These are phyloP conservation scores for Melanostigma gelatinosum DNA, from an alignment of 2,113 vertebrate genomes.

Conservation along the genomic window DNA sequence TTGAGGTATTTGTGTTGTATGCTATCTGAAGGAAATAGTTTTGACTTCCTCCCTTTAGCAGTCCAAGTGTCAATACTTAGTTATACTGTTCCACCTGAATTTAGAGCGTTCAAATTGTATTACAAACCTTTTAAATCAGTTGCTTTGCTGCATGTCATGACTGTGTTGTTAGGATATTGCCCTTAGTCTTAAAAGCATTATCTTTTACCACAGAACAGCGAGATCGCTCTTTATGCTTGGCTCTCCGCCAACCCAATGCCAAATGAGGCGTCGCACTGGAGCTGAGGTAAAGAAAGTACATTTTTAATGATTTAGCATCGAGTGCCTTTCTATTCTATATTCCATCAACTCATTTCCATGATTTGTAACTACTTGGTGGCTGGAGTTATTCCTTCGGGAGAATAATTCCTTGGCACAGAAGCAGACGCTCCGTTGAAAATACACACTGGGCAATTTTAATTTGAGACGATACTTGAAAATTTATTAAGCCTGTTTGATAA, in stretches of 20 bases:
- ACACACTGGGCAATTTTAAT: conserved; percentile 77
- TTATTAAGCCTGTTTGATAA: conserved; percentile 78
- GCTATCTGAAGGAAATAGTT: neutral
- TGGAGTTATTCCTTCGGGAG: conserved; percentile 71
- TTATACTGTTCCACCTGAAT: conserved; percentile 25
- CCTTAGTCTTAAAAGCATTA: conserved; percentile 54
- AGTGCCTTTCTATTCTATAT: conserved; percentile 73
- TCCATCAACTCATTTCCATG: conserved; percentile 80
- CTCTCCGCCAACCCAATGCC: conserved; percentile 53
- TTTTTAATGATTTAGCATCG: conserved; percentile 77
- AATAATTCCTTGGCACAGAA: conserved; percentile 73
- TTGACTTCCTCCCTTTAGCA: conserved; percentile 14
- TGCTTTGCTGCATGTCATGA: conserved; percentile 42
- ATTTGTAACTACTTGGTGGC: conserved; percentile 79
- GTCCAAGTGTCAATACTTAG: conserved; percentile 20
- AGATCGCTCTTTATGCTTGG: conserved; percentile 46
- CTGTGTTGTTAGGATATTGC: conserved; percentile 43
- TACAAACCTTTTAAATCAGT: conserved; percentile 54
- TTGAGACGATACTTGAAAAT: conserved; percentile 63
- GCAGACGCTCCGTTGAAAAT: conserved; percentile 70
- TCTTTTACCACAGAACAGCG: conserved; percentile 32
- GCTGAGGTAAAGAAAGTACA: conserved; percentile 72
- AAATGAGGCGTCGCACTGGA: conserved; percentile 48
- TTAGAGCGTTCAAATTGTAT: conserved; percentile 43
- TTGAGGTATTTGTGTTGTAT: neutral